phyloP scores from a whole-genome alignment of 1,140 invertebrate genomes.

The Nautilus pompilius region DNA sequence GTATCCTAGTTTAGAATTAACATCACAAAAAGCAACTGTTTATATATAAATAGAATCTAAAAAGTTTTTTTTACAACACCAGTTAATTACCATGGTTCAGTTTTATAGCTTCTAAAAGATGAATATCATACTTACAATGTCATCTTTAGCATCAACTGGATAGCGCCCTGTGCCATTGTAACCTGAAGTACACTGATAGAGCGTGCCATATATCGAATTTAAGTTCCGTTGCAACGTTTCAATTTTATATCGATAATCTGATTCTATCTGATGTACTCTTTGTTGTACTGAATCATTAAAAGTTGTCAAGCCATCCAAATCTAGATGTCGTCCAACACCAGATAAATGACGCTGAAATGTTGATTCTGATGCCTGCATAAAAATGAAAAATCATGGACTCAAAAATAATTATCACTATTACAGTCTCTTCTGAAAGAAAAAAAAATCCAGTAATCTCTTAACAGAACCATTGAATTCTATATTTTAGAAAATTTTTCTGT shows the following conservation, averaged over 20 bases:
- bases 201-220: conserved; percentile 66
- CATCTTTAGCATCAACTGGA: conserved; percentile 21
- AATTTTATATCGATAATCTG: conserved; percentile 71
- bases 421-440: no score
- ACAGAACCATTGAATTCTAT: no score
- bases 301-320: conserved; percentile 77
- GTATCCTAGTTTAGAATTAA: no score
- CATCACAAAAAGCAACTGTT: no score
- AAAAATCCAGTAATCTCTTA: no score
- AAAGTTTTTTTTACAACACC: no score
- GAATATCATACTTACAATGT: conserved; percentile 21
- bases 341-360: conserved; percentile 22
- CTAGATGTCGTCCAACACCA: conserved; percentile 50
- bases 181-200: conserved; percentile 69
- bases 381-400: no score
- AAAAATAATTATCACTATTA: no score
- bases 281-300: conserved; percentile 75
- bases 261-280: conserved; percentile 74
- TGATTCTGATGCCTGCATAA: conserved; percentile 20
- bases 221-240: conserved; percentile 69
- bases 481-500: no score
- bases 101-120: no score
- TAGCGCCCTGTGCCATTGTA: conserved; percentile 26
- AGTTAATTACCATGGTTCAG: no score
- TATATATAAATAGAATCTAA: no score